Base-by-base conservation (phyloP, 92 coral and sea anemone species). In the Epizoanthus rinbou region DNA sequence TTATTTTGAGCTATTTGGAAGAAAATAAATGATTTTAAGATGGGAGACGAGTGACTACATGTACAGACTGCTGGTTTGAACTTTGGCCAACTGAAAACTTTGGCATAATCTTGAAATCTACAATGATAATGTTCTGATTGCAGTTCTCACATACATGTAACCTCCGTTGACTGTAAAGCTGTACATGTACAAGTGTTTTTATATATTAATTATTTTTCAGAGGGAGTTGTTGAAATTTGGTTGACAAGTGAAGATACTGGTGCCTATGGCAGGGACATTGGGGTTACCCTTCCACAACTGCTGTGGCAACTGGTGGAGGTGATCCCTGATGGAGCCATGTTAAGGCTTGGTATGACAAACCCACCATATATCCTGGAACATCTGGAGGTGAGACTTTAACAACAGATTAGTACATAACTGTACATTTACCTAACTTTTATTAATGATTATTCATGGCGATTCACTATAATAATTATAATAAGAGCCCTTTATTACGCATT, bases 221-320 rank as follows among this genome's bases (percentile, higher is more conserved):
- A 96, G 99, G 99, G 99, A 73, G 99, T 96, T 33, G 99, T 96
- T 78, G 99, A 96, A 57, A 84, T 96, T 56, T 96, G 99, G 99
- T 86, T 96, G 70, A 96, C 99, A 18, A 94, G 98, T 79, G 99
- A 96, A 84, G 99, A 96, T 73, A 96, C 99, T 62, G 99, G 99
- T 35, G 99, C 99, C 0, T 96, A 96, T 83, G 99, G 99, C 6
- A 88, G 88, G 76, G 99, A 96, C 57, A 96, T 96, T 85, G 99
- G 99, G 3, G 93, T 91, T 31, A 84, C 95, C 22, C 84, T 96
- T 58, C 99, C 99, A 10, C 88, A 92, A 83, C 91, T 96, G 65
- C 86, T 96, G 73, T 96, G 99, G 99, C 91, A 96, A 84, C 97
- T 96, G 43, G 93, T 96, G 66, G 98, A 96, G n/a, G 99, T 96